Base-by-base conservation (phyloP, 2,113 vertebrate genomes). In the Phrynosoma platyrhinos region DNA sequence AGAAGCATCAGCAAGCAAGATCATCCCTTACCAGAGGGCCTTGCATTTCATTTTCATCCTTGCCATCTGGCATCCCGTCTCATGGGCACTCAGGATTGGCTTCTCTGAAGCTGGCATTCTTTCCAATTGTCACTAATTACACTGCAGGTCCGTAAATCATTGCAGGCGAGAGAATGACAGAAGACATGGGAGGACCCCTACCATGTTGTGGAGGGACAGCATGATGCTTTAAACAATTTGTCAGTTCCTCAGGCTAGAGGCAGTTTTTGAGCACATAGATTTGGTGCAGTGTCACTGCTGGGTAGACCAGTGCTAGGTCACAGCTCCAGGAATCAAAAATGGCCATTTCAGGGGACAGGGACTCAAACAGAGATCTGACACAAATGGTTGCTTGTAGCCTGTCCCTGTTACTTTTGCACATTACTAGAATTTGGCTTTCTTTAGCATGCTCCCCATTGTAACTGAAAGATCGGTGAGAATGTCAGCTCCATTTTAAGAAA, bases 91-190 rank as follows among this genome's bases (percentile, higher is more conserved):
- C 79, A 52, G 5, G 66, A 83, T 88, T 77, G 90, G 76, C 91
- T 91, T 88, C 85, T 90, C 91, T 18, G n/a, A 91, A 78, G 85
- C 92, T 92, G 94, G 94, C 93, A 91, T 91, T 87, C 88, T 85
- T 92, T 95, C 94, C 93, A 90, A 58, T 94, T 92, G 91, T 89
- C 87, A 89, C 95, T 94, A 94, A 95, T 95, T 92, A 89, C 82
- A 89, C 62, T 89, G 93, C 93, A 88, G 92, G 90, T 92, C 87
- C 2, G 93, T 94, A 95, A 93, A 94, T 94, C 92, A 93, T 93
- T 55, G 58, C 83, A 62, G 82, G 79, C 86, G 27, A 40, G 66
- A 80, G 32, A 47, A n/a, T 90, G 94, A 93, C 89, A 90, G 77
- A 66, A 81, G 89, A 40, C 23, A 79, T 62, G 47, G 47, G 0